A percentile compares a stretch with the other conserved stretches of the same genome.
phyloP scores from a whole-genome alignment of 2,888 invertebrate species.

The Chydorus sphaericus region DNA sequence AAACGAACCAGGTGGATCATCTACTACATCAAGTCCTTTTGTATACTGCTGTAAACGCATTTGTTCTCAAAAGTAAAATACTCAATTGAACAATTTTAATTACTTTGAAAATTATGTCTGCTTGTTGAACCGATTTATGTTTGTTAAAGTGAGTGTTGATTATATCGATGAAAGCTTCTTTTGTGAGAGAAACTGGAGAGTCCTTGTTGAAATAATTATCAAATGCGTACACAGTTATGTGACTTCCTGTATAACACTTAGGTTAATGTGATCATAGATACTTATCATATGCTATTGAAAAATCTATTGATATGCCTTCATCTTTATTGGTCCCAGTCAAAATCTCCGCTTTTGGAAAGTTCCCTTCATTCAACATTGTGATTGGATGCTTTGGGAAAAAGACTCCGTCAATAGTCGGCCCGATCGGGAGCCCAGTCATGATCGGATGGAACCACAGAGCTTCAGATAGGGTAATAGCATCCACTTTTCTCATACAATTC shows the following conservation, averaged over 20 bases:
- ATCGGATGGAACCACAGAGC: constrained; percentile 83
- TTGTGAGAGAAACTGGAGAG: constrained; percentile 62
- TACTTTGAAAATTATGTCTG: constrained; percentile 81
- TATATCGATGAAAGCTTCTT: constrained; percentile 73
- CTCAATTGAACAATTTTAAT: no score
- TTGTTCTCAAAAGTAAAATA: no score
- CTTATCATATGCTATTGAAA: no score
- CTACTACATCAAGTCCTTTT: no score
- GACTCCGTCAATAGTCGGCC: constrained; percentile 78
- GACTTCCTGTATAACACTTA: no score
- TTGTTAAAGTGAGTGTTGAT: constrained; percentile 78
- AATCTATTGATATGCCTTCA: no score
- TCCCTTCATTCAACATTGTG: constrained; percentile 65
- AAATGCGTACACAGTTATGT: constrained; percentile 82
- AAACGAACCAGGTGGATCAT: no score
- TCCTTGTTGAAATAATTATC: constrained; percentile 82
- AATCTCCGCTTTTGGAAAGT: constrained; percentile 72
- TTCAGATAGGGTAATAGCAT: constrained; percentile 70
- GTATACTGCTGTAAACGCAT: no score
- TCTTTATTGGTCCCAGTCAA: constrained; percentile 87
- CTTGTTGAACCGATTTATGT: constrained; percentile 64
- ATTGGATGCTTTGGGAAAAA: constrained; percentile 75
- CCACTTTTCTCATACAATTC: constrained; percentile 77
- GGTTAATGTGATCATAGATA: no score
- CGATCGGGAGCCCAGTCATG: constrained; percentile 78